Conservation (phyloP, 1,140 invertebrate species). For the Geopemphigus sp. region DNA sequence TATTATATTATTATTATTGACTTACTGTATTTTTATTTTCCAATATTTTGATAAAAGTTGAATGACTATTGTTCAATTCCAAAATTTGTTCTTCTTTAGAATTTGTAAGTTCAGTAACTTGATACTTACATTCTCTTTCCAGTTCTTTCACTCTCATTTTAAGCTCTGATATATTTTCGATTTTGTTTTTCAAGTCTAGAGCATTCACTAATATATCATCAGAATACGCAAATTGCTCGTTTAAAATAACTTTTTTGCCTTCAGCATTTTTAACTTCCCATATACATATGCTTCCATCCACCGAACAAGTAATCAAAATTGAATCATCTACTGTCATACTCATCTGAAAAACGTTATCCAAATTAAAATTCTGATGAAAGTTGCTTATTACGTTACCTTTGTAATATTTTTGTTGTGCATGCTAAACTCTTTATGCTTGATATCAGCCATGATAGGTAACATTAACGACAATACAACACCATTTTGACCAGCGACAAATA, state of each 20-base stretch:
- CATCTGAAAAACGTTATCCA: slow-evolving; percentile 58
- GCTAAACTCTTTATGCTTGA: slow-evolving; percentile 67
- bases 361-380: background rate
- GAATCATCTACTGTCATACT: slow-evolving; percentile 75
- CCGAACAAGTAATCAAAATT: slow-evolving; percentile 69
- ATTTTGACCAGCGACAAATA: slow-evolving; percentile 71
- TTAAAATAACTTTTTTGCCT: slow-evolving; percentile 60
- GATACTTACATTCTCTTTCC: slow-evolving; percentile 69
- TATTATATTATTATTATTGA: background rate
- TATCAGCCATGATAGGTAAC: slow-evolving; percentile 72
- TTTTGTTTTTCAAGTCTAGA: slow-evolving; percentile 53
- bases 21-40: slow-evolving; percentile 46
- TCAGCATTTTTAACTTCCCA: slow-evolving; percentile 81
- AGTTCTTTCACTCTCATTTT: slow-evolving; percentile 68
- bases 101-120: slow-evolving; percentile 25
- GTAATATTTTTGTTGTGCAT: slow-evolving; percentile 66
- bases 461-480: slow-evolving; percentile 75
- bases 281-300: slow-evolving; percentile 75
- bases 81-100: background rate
- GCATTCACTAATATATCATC: slow-evolving; percentile 66
- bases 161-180: slow-evolving; percentile 60
- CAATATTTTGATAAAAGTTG: background rate
- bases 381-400: background rate
- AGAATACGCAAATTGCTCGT: slow-evolving; percentile 62
- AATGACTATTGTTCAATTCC: slow-evolving; percentile 29